phyloP scores from a whole-genome alignment of 2,888 invertebrate species.

The Harpalus rufipes region DNA sequence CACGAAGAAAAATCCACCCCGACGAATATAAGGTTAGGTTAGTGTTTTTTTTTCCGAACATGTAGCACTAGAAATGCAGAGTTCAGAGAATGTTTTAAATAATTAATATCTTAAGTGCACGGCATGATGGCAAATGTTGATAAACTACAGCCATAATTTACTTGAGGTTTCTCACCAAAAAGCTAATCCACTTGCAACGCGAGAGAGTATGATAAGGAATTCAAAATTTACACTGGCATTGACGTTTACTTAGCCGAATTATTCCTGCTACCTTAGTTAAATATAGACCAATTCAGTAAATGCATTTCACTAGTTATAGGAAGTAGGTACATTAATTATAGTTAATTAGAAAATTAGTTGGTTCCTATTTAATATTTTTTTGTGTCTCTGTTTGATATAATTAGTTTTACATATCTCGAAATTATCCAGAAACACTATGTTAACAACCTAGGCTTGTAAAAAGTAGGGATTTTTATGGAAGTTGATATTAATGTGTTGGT shows the following conservation, averaged over 20 bases:
- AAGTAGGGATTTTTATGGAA: too few species aligned
- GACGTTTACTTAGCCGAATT: neutral
- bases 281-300: neutral
- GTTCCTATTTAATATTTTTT: too few species aligned
- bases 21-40: conserved; percentile 25
- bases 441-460: too few species aligned
- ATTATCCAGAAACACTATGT: too few species aligned
- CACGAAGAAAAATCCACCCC: conserved; percentile 5
- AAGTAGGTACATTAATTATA: too few species aligned
- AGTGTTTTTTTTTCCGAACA: conserved; percentile 21
- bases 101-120: conserved; percentile 61
- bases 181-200: conserved; percentile 24
- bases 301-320: neutral
- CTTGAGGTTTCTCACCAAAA: conserved; percentile 44
- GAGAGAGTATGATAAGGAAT: neutral
- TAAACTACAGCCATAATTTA: conserved; percentile 61
- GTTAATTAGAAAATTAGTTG: too few species aligned
- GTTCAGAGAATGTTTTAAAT: conserved; percentile 54
- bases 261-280: neutral
- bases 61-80: conserved; percentile 20
- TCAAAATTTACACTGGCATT: neutral
- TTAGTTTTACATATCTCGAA: too few species aligned
- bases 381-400: too few species aligned
- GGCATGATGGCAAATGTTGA: conserved; percentile 44
- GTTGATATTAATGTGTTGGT: too few species aligned